phyloP scores from a whole-genome alignment of 1,140 invertebrate genomes.

The Megalonaias nervosa region DNA sequence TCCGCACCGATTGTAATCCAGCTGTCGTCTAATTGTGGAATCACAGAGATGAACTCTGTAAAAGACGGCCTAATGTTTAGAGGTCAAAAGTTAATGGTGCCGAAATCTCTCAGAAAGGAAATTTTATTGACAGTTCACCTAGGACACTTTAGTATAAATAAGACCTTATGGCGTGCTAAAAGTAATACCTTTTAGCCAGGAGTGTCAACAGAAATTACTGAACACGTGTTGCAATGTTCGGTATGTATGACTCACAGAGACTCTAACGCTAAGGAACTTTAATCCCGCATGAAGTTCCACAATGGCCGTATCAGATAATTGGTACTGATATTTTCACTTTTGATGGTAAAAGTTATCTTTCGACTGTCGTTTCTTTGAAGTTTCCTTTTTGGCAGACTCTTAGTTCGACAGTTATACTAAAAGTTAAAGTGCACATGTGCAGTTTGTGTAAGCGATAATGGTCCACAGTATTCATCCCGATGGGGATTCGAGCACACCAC shows the following conservation, averaged over 20 bases:
- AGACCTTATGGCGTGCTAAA: neutral
- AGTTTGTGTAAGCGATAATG: neutral
- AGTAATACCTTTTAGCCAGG: constrained; percentile 1
- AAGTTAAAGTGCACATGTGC: neutral
- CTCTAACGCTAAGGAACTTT: too few species aligned
- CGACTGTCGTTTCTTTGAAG: neutral
- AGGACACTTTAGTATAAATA: constrained; percentile 9
- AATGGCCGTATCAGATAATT: neutral
- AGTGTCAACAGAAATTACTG: constrained; percentile 1
- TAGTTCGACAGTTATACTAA: neutral
- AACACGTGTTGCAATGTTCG: constrained; percentile 1
- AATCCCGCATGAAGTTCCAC: constrained; percentile 4
- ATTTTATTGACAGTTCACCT: neutral
- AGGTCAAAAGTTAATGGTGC: too few species aligned
- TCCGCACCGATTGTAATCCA: neutral
- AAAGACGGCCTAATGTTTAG: too few species aligned
- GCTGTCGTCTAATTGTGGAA: constrained; percentile 1
- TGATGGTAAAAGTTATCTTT: neutral
- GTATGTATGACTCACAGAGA: constrained; percentile 12
- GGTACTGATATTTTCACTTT: neutral
- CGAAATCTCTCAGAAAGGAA: neutral
- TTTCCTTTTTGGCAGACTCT: neutral
- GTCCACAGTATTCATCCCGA: neutral
- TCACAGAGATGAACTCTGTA: neutral
- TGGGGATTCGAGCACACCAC: neutral